phyloP scores from a whole-genome alignment of 2,888 invertebrate genomes.

The Rhyacophila evoluta region DNA sequence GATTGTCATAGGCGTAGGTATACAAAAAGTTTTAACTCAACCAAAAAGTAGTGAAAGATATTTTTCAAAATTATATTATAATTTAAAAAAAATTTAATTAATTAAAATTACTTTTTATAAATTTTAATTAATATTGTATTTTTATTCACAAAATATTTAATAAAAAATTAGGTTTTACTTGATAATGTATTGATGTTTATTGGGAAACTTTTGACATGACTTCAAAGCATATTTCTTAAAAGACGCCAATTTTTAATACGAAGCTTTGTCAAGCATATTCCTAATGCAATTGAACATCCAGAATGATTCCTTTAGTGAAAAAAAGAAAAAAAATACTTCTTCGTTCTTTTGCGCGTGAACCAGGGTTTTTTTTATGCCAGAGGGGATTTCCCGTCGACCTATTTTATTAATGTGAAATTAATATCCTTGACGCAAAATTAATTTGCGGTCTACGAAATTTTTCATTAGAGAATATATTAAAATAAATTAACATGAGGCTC shows the following conservation, averaged over 20 bases:
- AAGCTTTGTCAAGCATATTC: conserved; percentile 45
- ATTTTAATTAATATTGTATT: no score
- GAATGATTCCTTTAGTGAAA: conserved; percentile 40
- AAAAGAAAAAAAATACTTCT: conserved; percentile 39
- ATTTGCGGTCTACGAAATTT: conserved; percentile 31
- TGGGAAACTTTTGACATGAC: background rate
- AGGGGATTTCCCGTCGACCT: conserved; percentile 44
- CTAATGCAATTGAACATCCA: conserved; percentile 51
- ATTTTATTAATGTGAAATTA: conserved; percentile 52
- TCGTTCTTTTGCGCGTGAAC: conserved; percentile 3
- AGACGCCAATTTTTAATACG: conserved; percentile 30
- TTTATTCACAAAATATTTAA: no score
- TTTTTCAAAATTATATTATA: no score
- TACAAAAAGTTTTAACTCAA: no score
- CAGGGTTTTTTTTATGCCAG: conserved; percentile 33
- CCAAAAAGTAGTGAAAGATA: no score
- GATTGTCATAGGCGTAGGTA: no score
- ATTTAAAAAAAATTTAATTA: no score
- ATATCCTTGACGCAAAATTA: conserved; percentile 45
- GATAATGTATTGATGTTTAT: background rate
- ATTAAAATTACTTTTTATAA: no score
- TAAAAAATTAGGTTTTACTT: no score
- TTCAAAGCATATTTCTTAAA: background rate
- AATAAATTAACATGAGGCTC: conserved; percentile 21
- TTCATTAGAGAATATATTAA: conserved; percentile 13